Percentiles rank a stretch among this genome's conserved stretches.
Evolutionary conservation across 2,797 vertebrate species (phyloP).

Genomic region (Anisognathus igniventris): DNA sequence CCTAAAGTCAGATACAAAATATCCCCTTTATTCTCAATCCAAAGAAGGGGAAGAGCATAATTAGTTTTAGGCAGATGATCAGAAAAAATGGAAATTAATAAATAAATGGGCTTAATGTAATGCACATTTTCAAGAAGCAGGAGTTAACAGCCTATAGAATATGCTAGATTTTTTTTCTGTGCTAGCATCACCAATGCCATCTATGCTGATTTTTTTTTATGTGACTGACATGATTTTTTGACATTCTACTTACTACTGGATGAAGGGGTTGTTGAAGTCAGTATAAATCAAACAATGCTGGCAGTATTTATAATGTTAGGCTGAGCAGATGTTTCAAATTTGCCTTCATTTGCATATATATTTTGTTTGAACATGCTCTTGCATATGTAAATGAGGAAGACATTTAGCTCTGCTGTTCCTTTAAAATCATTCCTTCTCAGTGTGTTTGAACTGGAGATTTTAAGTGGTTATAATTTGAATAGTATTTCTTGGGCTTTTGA

Average conservation of each 20-base stretch:
- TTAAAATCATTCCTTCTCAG: conserved; percentile 69
- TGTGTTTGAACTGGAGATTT: conserved; percentile 65
- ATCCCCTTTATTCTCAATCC: background rate
- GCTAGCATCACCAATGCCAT: background rate
- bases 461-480: conserved; percentile 57
- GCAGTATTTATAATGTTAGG: conserved; percentile 79
- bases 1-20: background rate
- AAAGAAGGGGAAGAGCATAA: background rate
- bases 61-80: conserved; percentile 42
- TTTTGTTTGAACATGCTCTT: conserved; percentile 82
- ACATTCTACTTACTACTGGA: conserved; percentile 73
- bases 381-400: conserved; percentile 83
- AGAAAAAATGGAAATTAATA: conserved; percentile 34
- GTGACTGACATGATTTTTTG: conserved; percentile 74
- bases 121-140: background rate
- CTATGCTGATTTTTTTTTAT: background rate
- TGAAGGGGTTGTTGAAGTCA: conserved; percentile 81
- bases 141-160: background rate
- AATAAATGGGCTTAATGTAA: conserved; percentile 13
- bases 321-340: conserved; percentile 90
- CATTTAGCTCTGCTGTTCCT: conserved; percentile 70
- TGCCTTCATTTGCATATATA: conserved; percentile 87
- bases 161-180: background rate
- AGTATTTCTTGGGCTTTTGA: conserved; percentile 56
- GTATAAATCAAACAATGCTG: conserved; percentile 78